Conservation (phyloP, 2,113 vertebrate species). For the Heliornis fulica region DNA sequence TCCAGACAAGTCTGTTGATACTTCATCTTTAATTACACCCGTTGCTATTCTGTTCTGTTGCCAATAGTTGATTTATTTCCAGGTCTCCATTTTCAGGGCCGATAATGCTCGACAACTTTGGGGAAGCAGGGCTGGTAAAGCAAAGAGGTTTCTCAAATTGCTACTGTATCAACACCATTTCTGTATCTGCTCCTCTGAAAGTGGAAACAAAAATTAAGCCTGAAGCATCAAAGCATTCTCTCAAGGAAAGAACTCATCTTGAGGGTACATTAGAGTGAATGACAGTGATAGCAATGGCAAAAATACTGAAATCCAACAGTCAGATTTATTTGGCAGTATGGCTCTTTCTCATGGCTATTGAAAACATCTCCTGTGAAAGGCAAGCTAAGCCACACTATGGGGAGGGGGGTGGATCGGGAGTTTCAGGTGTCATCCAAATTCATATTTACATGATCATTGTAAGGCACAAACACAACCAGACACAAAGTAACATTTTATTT, state of each 20-base stretch:
- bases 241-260: neutral
- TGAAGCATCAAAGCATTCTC: neutral
- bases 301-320: neutral
- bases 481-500: neutral
- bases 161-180: rapidly evolving
- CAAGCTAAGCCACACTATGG: rapidly evolving
- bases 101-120: neutral
- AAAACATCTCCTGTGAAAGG: neutral
- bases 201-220: neutral
- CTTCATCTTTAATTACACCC: neutral
- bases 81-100: neutral
- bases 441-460: rapidly evolving
- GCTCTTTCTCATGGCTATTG: neutral
- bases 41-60: neutral
- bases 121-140: neutral
- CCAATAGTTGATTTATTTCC: neutral
- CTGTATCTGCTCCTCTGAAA: rapidly evolving
- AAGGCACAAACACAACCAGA: rapidly evolving
- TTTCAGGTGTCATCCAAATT: neutral
- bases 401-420: neutral
- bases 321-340: neutral
- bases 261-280: neutral
- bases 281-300: neutral
- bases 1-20: rapidly evolving
- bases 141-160: neutral